Evolutionary conservation across 2,113 vertebrate genomes (phyloP).

Genomic region (Sterrhoptilus dennistouni): DNA sequence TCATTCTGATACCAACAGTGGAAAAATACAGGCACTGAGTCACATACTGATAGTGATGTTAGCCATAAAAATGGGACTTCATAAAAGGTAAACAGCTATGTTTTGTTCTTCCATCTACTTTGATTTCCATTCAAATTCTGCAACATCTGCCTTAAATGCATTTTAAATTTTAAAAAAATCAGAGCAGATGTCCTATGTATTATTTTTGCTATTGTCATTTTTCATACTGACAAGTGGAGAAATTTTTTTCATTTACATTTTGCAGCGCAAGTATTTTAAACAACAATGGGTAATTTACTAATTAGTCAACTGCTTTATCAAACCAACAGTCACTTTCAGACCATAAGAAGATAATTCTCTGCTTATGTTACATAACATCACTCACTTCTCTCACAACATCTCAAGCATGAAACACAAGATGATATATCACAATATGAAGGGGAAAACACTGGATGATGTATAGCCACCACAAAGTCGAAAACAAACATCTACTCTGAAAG

Average conservation of each 20-base stretch:
- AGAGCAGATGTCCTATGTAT: slow-evolving; percentile 88
- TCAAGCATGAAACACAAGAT: slow-evolving; percentile 22
- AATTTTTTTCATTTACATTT: slow-evolving; percentile 81
- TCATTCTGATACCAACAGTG: background rate
- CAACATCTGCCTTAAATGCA: slow-evolving; percentile 79
- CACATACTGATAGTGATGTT: background rate
- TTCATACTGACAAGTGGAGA: slow-evolving; percentile 83
- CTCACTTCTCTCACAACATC: slow-evolving; percentile 39
- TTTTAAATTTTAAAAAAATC: slow-evolving; percentile 58
- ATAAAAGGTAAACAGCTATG: slow-evolving; percentile 31
- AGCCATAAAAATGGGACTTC: slow-evolving; percentile 30
- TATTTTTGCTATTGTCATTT: slow-evolving; percentile 83
- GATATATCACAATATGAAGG: slow-evolving; percentile 36
- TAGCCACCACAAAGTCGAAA: background rate
- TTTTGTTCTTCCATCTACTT: slow-evolving; percentile 43
- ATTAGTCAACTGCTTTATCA: slow-evolving; percentile 75
- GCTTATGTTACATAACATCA: slow-evolving; percentile 63
- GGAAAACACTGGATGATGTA: slow-evolving; percentile 37
- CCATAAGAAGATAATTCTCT: slow-evolving; percentile 39
- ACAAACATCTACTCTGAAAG: background rate
- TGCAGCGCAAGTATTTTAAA: slow-evolving; percentile 84
- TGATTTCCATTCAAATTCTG: slow-evolving; percentile 43
- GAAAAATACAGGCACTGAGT: slow-evolving; percentile 43
- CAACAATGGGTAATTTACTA: slow-evolving; percentile 78
- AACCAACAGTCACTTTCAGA: slow-evolving; percentile 62